These are phyloP conservation scores for Hybos culiciformis DNA, from an alignment of 2,888 invertebrate genomes.

Conservation along the genomic window DNA sequence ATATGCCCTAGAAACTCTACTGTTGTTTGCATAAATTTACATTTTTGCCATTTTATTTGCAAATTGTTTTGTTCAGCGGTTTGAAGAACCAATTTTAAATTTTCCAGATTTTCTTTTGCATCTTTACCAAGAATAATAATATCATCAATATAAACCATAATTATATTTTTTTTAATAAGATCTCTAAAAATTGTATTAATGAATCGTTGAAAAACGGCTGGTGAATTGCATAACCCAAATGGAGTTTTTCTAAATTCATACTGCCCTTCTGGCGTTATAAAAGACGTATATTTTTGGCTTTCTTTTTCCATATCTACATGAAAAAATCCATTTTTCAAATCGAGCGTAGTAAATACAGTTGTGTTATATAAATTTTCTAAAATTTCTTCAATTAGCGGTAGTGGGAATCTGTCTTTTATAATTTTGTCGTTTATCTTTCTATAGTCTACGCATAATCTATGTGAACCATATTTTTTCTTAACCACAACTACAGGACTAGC, in stretches of 20 bases:
- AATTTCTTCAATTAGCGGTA: slow-evolving; percentile 9
- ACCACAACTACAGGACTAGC: not conserved
- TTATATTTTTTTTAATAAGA: slow-evolving; percentile 10
- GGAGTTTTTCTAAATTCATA: slow-evolving; percentile 9
- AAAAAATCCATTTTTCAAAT: slow-evolving; percentile 12
- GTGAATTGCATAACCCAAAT: slow-evolving; percentile 7
- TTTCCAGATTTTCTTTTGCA: slow-evolving; percentile 11
- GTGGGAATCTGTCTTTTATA: not conserved
- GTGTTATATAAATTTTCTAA: slow-evolving; percentile 5
- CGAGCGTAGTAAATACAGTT: slow-evolving; percentile 8
- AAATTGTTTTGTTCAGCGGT: slow-evolving; percentile 10
- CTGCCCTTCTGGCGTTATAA: slow-evolving; percentile 1
- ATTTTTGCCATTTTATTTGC: slow-evolving; percentile 14
- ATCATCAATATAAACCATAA: slow-evolving; percentile 14
- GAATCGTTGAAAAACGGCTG: slow-evolving; percentile 9
- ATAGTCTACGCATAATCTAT: not conserved
- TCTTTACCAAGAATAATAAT: slow-evolving; percentile 12
- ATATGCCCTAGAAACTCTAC: slow-evolving; percentile 7
- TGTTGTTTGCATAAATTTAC: slow-evolving; percentile 10
- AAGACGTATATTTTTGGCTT: slow-evolving; percentile 7
- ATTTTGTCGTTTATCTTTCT: not conserved
- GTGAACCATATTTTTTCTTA: not conserved
- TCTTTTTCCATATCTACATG: slow-evolving; percentile 9
- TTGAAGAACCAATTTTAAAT: slow-evolving; percentile 9
- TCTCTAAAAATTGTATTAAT: slow-evolving; percentile 8